Base-by-base conservation (phyloP, 2,888 invertebrate species). In the Aspidiotus destructor region DNA sequence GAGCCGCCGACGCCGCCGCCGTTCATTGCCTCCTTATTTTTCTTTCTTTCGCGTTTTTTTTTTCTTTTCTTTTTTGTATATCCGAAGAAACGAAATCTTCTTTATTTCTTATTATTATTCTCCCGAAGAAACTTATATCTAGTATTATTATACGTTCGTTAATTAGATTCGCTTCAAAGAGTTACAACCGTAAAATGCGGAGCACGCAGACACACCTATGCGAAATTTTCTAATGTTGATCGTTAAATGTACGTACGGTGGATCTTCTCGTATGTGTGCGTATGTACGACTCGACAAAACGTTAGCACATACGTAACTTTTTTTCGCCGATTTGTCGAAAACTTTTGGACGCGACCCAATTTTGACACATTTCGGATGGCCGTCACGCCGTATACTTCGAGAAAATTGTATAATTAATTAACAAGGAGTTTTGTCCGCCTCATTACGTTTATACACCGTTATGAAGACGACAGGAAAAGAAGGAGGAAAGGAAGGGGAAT, bases 131-230 rank as follows among this genome's bases (percentile, higher is more conserved):
- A 28, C 9, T 54, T 54, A 54, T 9, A 16, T 54, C 6, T n/a
- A 15, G n/a, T 52, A 57, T 64, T 64, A 57, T 57, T 57, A 64
- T 44, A 42, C 55, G 57, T 67, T 67, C 58, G 60, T 67, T 67
- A 67, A 67, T 67, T 67, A 67, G 67, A 67, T 67, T 67, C 67
- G 67, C 67, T 67, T 67, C 67, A 60, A 67, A 67, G 67, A 67
- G 67, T 67, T 67, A 48, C 55, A 60, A 52, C 42, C 67, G 67
- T 67, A 58, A 67, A 65, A 67, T 60, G 67, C 67, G 16, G 67
- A 60, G 52, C 67, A 48, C 44, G 52, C 28, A 48, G 67, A 67
- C 67, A 67, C 67, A 67, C 67, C 67, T 67, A 67, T 67, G 48
- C 41, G 54, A 63, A 41, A 41, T 53, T 62, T 28, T 28, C 28